Percentiles rank a stretch among this genome's conserved stretches.
Conservation (phyloP, 2,797 vertebrate species). For the Sternotherus odoratus region DNA sequence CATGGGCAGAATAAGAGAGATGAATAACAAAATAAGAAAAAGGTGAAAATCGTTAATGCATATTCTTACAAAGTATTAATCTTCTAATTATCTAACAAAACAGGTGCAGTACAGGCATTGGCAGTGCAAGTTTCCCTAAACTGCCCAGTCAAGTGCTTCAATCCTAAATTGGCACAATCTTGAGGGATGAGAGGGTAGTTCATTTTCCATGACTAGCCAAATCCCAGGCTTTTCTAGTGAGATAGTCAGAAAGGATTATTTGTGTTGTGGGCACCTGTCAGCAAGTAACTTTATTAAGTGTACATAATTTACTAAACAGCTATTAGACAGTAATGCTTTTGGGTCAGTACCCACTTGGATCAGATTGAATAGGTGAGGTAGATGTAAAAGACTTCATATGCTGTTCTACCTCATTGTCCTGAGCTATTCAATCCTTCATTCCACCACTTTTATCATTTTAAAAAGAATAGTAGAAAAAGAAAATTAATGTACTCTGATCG, state of each 20-base stretch:
- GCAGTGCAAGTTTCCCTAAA: not conserved
- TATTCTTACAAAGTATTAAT: not conserved
- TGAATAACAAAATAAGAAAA: not conserved
- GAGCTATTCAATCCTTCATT: not conserved
- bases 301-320: not conserved
- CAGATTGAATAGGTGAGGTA: not conserved
- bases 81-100: not conserved
- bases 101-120: not conserved
- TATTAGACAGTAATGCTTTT: not conserved
- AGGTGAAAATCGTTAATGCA: not conserved
- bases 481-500: not conserved
- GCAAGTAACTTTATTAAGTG: not conserved
- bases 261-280: not conserved
- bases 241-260: not conserved
- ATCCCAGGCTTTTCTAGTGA: not conserved
- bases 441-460: not conserved
- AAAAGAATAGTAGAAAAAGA: not conserved
- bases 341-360: not conserved
- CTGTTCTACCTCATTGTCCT: not conserved
- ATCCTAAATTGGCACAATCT: not conserved
- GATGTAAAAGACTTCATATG: not conserved
- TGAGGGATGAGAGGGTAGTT: not conserved
- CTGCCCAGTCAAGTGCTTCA: not conserved
- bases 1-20: not conserved
- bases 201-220: too few species aligned